Evolutionary conservation across 2,888 invertebrate species (phyloP).

Genomic region (Busseola fusca): DNA sequence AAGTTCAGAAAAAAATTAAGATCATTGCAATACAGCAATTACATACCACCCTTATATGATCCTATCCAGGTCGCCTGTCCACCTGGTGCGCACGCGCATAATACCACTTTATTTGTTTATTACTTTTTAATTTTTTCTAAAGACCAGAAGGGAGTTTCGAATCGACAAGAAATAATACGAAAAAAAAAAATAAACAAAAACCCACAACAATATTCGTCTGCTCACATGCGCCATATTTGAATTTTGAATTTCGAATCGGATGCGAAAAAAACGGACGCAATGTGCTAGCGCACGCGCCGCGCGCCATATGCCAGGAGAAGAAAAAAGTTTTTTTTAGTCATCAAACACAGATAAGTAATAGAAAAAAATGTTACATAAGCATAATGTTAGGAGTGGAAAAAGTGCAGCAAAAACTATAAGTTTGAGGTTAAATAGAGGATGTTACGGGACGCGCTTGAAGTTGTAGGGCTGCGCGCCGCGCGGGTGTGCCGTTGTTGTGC

Average conservation of each 20-base stretch:
- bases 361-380: slow-evolving; percentile 87
- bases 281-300: slow-evolving; percentile 85
- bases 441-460: slow-evolving; percentile 71
- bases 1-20: slow-evolving; percentile 30
- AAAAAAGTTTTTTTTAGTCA: slow-evolving; percentile 82
- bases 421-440: slow-evolving; percentile 85
- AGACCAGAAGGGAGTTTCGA: slow-evolving; percentile 74
- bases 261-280: slow-evolving; percentile 87
- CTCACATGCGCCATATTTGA: slow-evolving; percentile 84
- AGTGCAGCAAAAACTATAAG: slow-evolving; percentile 76
- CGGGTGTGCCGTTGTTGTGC: neutral
- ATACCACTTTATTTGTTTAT: slow-evolving; percentile 72
- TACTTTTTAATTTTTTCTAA: slow-evolving; percentile 65
- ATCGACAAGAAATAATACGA: slow-evolving; percentile 68
- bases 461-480: slow-evolving; percentile 48
- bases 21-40: slow-evolving; percentile 41
- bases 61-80: slow-evolving; percentile 54
- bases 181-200: slow-evolving; percentile 76
- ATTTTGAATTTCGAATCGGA: slow-evolving; percentile 85
- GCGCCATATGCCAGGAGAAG: slow-evolving; percentile 77
- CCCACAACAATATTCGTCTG: slow-evolving; percentile 74
- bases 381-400: slow-evolving; percentile 87
- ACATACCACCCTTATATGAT: slow-evolving; percentile 20
- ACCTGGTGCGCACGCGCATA: slow-evolving; percentile 55
- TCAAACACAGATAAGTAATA: slow-evolving; percentile 84